phyloP scores from a whole-genome alignment of 2,113 vertebrate genomes.

The Cavia aperea region DNA sequence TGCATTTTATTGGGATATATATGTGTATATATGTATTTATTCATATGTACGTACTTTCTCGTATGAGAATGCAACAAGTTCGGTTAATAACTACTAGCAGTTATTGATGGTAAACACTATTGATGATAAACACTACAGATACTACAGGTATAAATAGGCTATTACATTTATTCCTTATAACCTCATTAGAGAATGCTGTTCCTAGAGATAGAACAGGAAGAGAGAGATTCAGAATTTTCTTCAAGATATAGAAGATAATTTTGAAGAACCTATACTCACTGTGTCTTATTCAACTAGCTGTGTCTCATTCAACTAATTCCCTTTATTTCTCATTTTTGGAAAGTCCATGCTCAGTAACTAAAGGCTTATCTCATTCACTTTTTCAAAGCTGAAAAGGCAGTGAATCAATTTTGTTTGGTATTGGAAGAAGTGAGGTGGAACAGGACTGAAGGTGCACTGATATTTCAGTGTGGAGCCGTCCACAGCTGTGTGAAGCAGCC shows the following conservation, averaged over 20 bases:
- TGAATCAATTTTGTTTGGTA: background rate
- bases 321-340: background rate
- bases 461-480: background rate
- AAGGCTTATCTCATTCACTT: background rate
- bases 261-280: background rate
- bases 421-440: background rate
- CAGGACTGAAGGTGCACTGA: background rate
- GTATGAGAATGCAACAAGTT: background rate
- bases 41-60: background rate
- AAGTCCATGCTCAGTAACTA: background rate
- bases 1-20: background rate
- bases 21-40: background rate
- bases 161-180: slow-evolving; percentile 1
- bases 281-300: background rate
- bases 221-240: background rate
- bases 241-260: background rate
- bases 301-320: background rate
- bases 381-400: background rate
- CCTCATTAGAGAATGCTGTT: background rate
- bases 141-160: background rate
- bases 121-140: background rate
- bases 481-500: background rate
- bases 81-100: background rate
- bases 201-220: background rate
- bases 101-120: background rate